Evolutionary conservation across 2,888 invertebrate genomes (phyloP), one percentile per base, ranked within the genome.

Genomic region (Caenorhabditis sp.): DNA sequence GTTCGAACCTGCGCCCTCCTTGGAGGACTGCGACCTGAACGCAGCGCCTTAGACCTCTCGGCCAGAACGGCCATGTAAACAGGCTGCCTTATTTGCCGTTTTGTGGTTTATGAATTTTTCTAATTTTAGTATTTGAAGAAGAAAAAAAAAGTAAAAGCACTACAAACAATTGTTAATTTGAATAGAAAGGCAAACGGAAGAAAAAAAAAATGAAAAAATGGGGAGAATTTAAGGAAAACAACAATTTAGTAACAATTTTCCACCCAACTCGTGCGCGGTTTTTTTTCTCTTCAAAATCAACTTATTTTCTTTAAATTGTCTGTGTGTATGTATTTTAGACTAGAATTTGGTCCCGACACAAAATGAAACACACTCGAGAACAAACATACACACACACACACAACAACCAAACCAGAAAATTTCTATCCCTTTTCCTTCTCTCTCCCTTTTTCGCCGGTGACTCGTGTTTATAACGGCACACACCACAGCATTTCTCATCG

Each of bases 11-110:
- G 81, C 81, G 82, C 82, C 82, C 78, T 75, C 80, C 78, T 76
- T 73, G 80, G 81, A 78, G 79, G 93, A 93, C 92, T 93, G 91
- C 92, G 91, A 92, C 92, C 92, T 91, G 91, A 92, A 91, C 91
- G 91, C 91, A 89, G 91, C 93, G 93, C 93, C 93, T 93, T 93
- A 93, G 93, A 93, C 93, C 93, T 92, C 93, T 93, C 84, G 84
- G 84, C 84, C 84, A 84, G 81, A 78, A 77, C 75, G 78, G 77
- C 78, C 5, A 31, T 31, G 31, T 7, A 10, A 31, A 31, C 31
- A 10, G n/a, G n/a, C n/a, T n/a, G n/a, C n/a, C n/a, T n/a, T n/a
- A n/a, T n/a, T n/a, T n/a, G n/a, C n/a, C n/a, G n/a, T n/a, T n/a
- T n/a, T n/a, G n/a, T n/a, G n/a, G n/a, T n/a, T n/a, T n/a, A n/a